Conservation (phyloP, 2,888 invertebrate species). For the Asteroscopus sphinx region DNA sequence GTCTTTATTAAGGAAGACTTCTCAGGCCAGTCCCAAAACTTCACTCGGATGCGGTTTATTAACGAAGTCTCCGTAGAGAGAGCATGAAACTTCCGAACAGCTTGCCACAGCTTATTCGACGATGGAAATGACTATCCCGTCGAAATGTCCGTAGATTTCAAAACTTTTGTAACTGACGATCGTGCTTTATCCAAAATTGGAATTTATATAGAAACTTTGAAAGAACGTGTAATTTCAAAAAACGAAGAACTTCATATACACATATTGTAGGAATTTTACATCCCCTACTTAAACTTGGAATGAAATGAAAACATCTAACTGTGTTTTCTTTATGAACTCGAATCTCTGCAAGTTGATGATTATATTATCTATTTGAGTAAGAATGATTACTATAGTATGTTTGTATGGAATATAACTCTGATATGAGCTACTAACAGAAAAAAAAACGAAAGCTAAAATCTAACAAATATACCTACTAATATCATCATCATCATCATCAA, state of each 20-base stretch:
- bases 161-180: conserved; percentile 59
- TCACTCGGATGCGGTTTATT: conserved; percentile 58
- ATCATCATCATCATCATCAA: too few species aligned
- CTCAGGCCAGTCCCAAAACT: conserved; percentile 39
- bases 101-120: conserved; percentile 56
- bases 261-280: conserved; percentile 40
- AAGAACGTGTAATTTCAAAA: conserved; percentile 35
- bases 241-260: conserved; percentile 42
- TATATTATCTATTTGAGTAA: conserved; percentile 13
- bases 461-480: too few species aligned
- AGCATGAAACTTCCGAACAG: conserved; percentile 56
- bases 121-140: conserved; percentile 57
- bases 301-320: conserved; percentile 23
- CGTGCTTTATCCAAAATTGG: conserved; percentile 55
- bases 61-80: conserved; percentile 54
- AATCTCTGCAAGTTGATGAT: conserved; percentile 7
- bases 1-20: conserved; percentile 16
- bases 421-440: too few species aligned
- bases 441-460: too few species aligned
- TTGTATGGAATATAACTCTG: too few species aligned
- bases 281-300: conserved; percentile 23
- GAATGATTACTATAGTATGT: too few species aligned
- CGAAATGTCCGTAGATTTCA: conserved; percentile 52
- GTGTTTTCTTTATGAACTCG: conserved; percentile 19
- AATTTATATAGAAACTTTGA: conserved; percentile 59